phyloP scores from a whole-genome alignment of 2,113 vertebrate genomes.

The Stigmatopora nigra region DNA sequence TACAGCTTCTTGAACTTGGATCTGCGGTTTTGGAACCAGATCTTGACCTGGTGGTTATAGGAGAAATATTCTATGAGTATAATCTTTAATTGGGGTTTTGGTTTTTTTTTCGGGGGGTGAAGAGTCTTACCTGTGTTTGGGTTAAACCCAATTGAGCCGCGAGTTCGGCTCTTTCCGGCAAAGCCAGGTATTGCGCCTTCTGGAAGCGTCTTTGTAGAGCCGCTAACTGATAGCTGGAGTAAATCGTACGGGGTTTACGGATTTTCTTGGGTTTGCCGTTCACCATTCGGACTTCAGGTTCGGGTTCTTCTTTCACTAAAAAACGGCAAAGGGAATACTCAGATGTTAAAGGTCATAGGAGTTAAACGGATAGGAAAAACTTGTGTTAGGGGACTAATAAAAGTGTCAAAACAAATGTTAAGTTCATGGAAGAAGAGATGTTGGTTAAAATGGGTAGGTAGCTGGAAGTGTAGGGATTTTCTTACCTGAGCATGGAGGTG shows the following conservation, averaged over 20 bases:
- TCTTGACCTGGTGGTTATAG: conserved; percentile 79
- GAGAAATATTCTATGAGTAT: no score
- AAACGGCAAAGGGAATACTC: conserved; percentile 47
- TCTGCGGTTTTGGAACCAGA: conserved; percentile 97
- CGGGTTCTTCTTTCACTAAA: conserved; percentile 91
- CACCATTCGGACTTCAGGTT: conserved; percentile 96
- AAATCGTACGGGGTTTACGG: conserved; percentile 95
- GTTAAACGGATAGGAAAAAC: not conserved
- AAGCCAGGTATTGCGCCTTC: conserved; percentile 93
- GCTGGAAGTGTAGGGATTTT: not conserved
- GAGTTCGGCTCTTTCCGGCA: conserved; percentile 92
- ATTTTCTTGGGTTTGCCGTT: conserved; percentile 98
- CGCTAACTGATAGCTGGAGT: conserved; percentile 96
- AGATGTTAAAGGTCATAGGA: not conserved
- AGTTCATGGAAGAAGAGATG: not conserved
- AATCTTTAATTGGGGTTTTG: not conserved
- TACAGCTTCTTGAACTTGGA: conserved; percentile 99
- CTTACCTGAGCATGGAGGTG: conserved; percentile 83
- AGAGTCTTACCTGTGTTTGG: conserved; percentile 85
- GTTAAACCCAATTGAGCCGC: conserved; percentile 94
- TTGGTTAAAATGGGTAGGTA: not conserved
- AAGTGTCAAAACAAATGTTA: no score
- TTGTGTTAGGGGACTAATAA: no score
- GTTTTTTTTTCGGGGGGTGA: not conserved
- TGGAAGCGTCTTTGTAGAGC: conserved; percentile 96